Conservation (phyloP, 2,888 invertebrate genomes). For the Anaspis maculata region DNA sequence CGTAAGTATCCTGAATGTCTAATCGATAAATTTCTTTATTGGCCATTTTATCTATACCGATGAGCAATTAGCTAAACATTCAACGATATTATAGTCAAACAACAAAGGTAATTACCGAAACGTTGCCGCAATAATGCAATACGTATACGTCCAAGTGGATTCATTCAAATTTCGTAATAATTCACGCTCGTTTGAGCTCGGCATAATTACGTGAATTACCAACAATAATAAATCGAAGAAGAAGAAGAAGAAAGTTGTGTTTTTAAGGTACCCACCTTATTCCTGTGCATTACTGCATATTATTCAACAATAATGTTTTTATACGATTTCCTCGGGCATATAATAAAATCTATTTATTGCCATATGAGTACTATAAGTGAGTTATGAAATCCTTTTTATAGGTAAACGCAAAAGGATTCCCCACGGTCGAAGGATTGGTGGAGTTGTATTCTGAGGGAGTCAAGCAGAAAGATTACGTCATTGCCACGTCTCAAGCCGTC, state of each 20-base stretch:
- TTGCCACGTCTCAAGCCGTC: constrained; percentile 64
- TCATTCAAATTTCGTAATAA: background rate
- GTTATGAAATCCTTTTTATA: constrained; percentile 30
- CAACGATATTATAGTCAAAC: too few relatives aligned
- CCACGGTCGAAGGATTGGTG: constrained; percentile 64
- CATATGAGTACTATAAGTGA: constrained; percentile 5
- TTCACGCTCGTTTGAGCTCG: too few relatives aligned
- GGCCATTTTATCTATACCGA: background rate
- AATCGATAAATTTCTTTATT: constrained; percentile 3
- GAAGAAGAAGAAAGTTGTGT: too few relatives aligned
- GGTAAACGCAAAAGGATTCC: constrained; percentile 66
- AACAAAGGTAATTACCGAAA: too few relatives aligned
- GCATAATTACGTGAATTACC: background rate
- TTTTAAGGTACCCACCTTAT: too few relatives aligned
- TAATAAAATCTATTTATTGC: constrained; percentile 2
- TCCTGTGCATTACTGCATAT: too few relatives aligned
- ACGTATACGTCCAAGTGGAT: background rate
- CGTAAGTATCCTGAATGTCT: constrained; percentile 47
- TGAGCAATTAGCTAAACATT: too few relatives aligned
- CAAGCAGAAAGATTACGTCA: constrained; percentile 66
- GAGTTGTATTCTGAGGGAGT: constrained; percentile 69
- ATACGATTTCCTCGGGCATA: too few relatives aligned
- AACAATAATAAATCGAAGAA: constrained; percentile 1
- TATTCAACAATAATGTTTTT: too few relatives aligned
- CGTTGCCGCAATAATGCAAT: too few relatives aligned